phyloP scores from a whole-genome alignment of 2,888 invertebrate species.

The Macaria notata region DNA sequence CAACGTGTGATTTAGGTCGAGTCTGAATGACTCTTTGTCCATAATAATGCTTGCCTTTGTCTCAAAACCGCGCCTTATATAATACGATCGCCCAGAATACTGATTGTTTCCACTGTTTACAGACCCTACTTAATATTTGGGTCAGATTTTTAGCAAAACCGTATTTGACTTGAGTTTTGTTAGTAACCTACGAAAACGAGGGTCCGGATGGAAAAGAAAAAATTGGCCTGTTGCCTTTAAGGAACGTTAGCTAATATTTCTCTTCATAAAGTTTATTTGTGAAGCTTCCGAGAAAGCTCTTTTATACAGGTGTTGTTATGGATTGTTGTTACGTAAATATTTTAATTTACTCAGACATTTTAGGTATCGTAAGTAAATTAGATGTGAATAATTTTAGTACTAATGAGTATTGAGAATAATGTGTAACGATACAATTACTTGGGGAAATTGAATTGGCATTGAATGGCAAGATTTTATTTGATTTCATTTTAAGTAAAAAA shows the following conservation, averaged over 20 bases:
- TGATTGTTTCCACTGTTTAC: constrained; percentile 30
- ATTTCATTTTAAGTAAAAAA: too few species aligned
- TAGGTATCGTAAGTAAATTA: too few species aligned
- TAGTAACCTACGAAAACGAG: constrained; percentile 23
- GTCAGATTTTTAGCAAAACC: constrained; percentile 28
- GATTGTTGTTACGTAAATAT: neutral
- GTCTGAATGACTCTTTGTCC: constrained; percentile 36
- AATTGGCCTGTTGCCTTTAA: constrained; percentile 23
- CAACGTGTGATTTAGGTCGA: constrained; percentile 36
- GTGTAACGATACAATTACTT: too few species aligned
- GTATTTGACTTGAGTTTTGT: constrained; percentile 30
- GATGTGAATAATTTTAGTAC: too few species aligned
- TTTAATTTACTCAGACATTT: neutral
- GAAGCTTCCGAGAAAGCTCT: constrained; percentile 8
- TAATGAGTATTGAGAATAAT: too few species aligned
- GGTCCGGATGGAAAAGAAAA: constrained; percentile 22
- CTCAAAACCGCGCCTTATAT: constrained; percentile 29
- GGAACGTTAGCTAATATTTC: constrained; percentile 24
- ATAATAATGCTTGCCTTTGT: constrained; percentile 35
- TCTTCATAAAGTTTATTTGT: constrained; percentile 22
- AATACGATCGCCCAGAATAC: constrained; percentile 31
- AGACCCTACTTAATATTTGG: constrained; percentile 29
- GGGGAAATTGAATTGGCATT: too few species aligned
- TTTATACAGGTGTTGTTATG: constrained; percentile 11
- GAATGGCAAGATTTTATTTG: too few species aligned